These are phyloP conservation scores for Hymenochirus boettgeri DNA, from an alignment of 2,113 vertebrate genomes.

Conservation along the genomic window DNA sequence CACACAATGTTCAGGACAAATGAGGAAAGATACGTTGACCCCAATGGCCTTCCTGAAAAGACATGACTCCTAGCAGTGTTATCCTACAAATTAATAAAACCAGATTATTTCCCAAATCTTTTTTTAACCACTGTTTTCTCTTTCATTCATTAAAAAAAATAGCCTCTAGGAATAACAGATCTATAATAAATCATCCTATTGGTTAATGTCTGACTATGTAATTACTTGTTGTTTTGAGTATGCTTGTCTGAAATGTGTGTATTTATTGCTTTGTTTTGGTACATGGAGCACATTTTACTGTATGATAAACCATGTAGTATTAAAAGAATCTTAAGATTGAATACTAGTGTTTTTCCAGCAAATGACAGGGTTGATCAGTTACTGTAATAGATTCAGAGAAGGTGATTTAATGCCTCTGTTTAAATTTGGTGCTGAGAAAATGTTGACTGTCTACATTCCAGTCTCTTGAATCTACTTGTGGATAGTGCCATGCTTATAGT, in stretches of 20 bases:
- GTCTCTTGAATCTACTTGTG: conserved; percentile 28
- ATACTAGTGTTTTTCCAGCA: conserved; percentile 27
- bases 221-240: background rate
- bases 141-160: no score
- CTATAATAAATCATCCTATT: background rate
- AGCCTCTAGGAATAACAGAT: no score
- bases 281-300: conserved; percentile 1
- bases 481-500: conserved; percentile 7
- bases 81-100: no score
- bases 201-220: background rate
- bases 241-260: conserved; percentile 7
- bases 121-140: no score
- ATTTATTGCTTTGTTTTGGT: conserved; percentile 2
- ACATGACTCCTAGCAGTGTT: no score
- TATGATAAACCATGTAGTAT: conserved; percentile 10
- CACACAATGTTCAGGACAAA: no score
- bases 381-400: conserved; percentile 17
- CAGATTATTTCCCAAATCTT: no score
- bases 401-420: conserved; percentile 32
- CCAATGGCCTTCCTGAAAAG: no score
- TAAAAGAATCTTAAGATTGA: conserved; percentile 33
- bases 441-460: conserved; percentile 33
- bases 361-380: conserved; percentile 40
- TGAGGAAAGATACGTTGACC: no score
- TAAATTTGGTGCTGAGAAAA: conserved; percentile 36